Percentiles rank a stretch among this genome's conserved stretches.
Conservation (phyloP, 2,888 invertebrate genomes). For the Eurytoma adleriae region DNA sequence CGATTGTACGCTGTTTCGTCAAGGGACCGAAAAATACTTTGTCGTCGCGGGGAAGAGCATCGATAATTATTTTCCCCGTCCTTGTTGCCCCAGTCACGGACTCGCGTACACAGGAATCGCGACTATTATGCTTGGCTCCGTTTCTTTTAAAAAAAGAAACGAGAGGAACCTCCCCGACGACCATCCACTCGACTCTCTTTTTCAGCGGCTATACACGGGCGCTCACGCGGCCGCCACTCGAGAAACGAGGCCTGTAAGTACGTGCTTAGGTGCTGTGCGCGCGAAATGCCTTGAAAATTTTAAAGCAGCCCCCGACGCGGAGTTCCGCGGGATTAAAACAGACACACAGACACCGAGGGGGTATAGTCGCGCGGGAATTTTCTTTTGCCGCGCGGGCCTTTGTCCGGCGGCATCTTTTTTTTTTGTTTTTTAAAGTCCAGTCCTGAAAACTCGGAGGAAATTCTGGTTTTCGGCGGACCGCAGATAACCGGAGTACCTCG, state of each 20-base stretch:
- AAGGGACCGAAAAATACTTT: no score
- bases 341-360: no score
- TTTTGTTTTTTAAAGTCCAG: no score
- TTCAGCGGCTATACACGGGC: background rate
- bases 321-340: conserved; percentile 18
- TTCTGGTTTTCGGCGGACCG: no score
- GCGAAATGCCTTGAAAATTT: conserved; percentile 19
- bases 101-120: background rate
- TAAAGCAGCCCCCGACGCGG: conserved; percentile 1
- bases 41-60: no score
- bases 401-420: background rate
- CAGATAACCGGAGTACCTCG: background rate
- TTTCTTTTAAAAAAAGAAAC: conserved; percentile 11
- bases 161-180: conserved; percentile 14
- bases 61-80: no score
- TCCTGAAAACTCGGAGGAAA: no score
- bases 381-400: background rate
- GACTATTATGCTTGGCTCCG: background rate
- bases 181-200: conserved; percentile 45
- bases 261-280: conserved; percentile 11
- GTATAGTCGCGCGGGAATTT: no score
- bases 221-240: background rate
- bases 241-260: conserved; percentile 39
- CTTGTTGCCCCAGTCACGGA: background rate
- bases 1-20: no score